Base-by-base conservation (phyloP, 1,140 invertebrate species). In the Anagrus nilaparvatae region DNA sequence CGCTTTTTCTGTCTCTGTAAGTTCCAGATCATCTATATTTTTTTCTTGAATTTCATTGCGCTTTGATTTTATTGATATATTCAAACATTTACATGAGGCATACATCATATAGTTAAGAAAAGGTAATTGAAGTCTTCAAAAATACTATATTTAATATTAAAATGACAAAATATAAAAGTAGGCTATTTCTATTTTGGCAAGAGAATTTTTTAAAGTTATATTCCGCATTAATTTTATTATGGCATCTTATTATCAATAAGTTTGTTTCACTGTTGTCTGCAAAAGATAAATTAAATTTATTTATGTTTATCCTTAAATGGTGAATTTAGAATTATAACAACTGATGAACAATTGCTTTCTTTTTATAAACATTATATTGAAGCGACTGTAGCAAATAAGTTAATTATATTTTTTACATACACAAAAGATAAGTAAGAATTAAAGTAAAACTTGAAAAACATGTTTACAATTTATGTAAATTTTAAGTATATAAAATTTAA, bases 71-170 rank as follows among this genome's bases (percentile, higher is more conserved):
- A 73, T 69, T 29, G 61, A 59, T 17, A 73, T 61, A 51, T 73
- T 72, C 33, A 72, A 55, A 54, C 71, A 73, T 50, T 70, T 69
- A 46, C 71, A 73, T 28, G 63, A 52, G 30, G 63, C 27, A 48
- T 57, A 52, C 61, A 64, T 64, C 28, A 58, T 57, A 40, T 23
- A 7, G 16, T 27, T 20, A 27, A 37, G 31, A 13, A 8, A 43
- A 40, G 13, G n/a, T 24, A 21, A 27, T 18, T 4, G 5, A 44
- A n/a, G 12, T n/a, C 30, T 46, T 21, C 25, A 40, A 40, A 40
- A 41, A 46, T 46, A 46, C 10, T 31, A 18, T 36, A 19, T 24
- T 14, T 21, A 19, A 40, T n/a, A 18, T 29, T 20, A n/a, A n/a
- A n/a, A n/a, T n/a, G n/a, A n/a, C n/a, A n/a, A n/a, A n/a, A n/a